These are phyloP conservation scores for Gallinago paraguaiae DNA, from an alignment of 2,113 vertebrate species.

Conservation along the genomic window DNA sequence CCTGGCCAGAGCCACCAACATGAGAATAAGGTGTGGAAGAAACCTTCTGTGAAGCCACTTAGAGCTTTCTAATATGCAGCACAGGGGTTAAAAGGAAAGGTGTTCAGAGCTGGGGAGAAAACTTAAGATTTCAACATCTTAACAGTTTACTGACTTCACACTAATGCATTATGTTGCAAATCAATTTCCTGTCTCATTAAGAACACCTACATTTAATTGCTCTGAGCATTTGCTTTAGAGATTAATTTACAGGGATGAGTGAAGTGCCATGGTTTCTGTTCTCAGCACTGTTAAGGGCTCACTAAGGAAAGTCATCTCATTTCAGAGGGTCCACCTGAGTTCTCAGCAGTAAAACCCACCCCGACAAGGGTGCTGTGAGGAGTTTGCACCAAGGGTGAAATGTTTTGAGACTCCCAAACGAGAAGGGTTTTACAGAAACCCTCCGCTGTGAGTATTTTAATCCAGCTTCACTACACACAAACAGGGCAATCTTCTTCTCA, in stretches of 20 bases:
- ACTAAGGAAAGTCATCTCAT: neutral
- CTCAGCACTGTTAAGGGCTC: neutral
- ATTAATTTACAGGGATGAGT: neutral
- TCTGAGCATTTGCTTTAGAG: neutral
- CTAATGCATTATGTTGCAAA: neutral
- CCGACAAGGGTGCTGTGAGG: neutral
- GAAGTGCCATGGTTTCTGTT: neutral
- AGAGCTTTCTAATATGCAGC: neutral
- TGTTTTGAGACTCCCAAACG: neutral
- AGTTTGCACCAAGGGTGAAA: neutral
- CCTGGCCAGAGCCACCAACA: neutral
- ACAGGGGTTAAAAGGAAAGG: neutral
- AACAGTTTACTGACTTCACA: neutral
- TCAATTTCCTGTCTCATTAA: neutral
- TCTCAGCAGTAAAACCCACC: neutral
- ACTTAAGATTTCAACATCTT: neutral
- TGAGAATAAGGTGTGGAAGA: neutral
- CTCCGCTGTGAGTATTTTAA: neutral
- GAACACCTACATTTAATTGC: neutral
- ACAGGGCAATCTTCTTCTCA: neutral
- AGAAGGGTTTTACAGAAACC: neutral
- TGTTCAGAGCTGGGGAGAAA: neutral
- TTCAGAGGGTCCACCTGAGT: neutral
- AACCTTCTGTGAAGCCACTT: neutral
- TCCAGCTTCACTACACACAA: neutral